phyloP scores from a whole-genome alignment of 2,113 vertebrate species.

The Caloenas nicobarica region DNA sequence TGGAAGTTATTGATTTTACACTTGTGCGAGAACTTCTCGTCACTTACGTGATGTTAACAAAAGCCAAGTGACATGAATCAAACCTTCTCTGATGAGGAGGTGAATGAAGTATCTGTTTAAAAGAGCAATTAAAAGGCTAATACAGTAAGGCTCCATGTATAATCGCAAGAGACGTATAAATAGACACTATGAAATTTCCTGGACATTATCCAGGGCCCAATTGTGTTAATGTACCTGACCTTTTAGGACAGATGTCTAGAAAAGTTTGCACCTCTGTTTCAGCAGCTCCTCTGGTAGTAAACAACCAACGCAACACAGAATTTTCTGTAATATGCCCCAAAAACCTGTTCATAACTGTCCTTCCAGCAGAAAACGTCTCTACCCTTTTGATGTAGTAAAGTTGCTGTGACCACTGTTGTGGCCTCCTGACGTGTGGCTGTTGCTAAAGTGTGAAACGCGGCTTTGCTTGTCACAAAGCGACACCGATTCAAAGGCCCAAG shows the following conservation, averaged over 20 bases:
- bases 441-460: neutral
- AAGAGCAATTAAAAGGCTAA: neutral
- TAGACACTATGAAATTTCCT: slow-evolving; percentile 33
- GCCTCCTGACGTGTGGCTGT: neutral
- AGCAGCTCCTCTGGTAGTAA: neutral
- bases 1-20: neutral
- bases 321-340: neutral
- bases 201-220: neutral
- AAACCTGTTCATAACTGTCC: neutral
- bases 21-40: neutral
- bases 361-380: neutral
- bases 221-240: neutral
- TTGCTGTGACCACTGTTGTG: rapidly evolving
- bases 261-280: neutral
- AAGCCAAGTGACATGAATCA: neutral
- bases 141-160: neutral
- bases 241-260: neutral
- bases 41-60: neutral
- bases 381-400: neutral
- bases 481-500: neutral
- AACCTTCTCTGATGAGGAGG: neutral
- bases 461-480: neutral
- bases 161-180: neutral
- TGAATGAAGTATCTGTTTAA: neutral
- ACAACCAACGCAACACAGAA: neutral